These are phyloP conservation scores for Lepidochrysops patricia DNA, from an alignment of 2,888 invertebrate species.

Conservation along the genomic window DNA sequence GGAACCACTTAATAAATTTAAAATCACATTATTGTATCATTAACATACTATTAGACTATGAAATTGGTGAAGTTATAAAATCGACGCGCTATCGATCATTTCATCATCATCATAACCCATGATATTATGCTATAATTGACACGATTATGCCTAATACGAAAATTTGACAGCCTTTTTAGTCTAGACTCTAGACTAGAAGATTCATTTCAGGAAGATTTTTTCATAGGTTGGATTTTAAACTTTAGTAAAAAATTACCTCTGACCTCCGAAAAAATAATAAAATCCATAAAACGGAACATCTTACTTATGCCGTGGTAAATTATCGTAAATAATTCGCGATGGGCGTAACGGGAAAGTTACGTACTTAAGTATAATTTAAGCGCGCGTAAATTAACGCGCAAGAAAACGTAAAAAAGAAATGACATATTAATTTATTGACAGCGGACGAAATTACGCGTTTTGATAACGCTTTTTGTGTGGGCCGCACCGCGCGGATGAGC, in stretches of 20 bases:
- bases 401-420: conserved; percentile 18
- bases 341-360: conserved; percentile 26
- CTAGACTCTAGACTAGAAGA: background rate
- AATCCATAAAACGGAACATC: conserved; percentile 13
- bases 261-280: background rate
- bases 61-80: conserved; percentile 3
- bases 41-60: conserved; percentile 9
- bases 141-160: background rate
- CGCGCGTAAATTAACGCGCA: conserved; percentile 17
- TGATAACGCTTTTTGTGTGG: conserved; percentile 4
- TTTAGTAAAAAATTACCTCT: background rate
- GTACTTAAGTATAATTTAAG: conserved; percentile 27
- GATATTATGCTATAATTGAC: background rate
- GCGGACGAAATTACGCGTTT: conserved; percentile 11
- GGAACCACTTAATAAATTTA: conserved; percentile 4
- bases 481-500: background rate
- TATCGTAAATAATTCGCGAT: conserved; percentile 29
- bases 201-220: too few relatives aligned
- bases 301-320: conserved; percentile 23
- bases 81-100: background rate
- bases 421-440: conserved; percentile 20
- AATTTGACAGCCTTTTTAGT: background rate
- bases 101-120: background rate
- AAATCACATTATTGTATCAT: conserved; percentile 7
- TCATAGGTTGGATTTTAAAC: too few relatives aligned